Evolutionary conservation across 2,888 invertebrate species (phyloP), one percentile per base, ranked within the genome.

Genomic region (Drosophila rellima): DNA sequence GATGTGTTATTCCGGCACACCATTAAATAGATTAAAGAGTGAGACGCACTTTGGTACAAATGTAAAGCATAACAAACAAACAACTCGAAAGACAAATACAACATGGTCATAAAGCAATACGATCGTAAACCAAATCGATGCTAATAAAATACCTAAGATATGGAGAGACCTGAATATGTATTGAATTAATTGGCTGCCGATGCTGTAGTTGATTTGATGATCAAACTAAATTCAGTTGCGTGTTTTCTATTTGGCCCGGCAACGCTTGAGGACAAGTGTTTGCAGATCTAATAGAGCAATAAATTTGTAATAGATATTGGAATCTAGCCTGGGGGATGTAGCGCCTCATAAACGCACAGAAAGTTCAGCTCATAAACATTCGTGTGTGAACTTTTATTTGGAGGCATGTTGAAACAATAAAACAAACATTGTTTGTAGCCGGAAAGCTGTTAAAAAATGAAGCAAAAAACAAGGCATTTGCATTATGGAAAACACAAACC

Each of bases 1-100:
- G 54, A 59, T 65, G 63, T 54, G 59, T 56, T 42, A 62, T 20
- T 64, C 51, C 51, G 62, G 54, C 79, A 78, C 67, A 51, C 57
- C 57, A 82, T 88, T 70, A 81, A 84, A 66, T 74, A 68, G 79
- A 85, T 79, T 72, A 85, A 66, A 85, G 64, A 52, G 26, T 23
- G 23, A 37, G 60, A 10, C 60, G 20, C 65, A 65, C 44, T 63
- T 70, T 64, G 17, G 23, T 44, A 29, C 33, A 17, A 59, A 23
- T 1, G 13, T 45, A 42, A 31, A 48, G 15, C 44, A 64, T 10
- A 7, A 8, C n/a, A 60, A 59, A 50, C 57, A 66, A 68, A 60
- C 40, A 54, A 48, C 45, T 59, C 10, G 35, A 26, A 37, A 51
- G 57, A 68, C 47, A 67, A 78, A 78, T 63, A 42, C 20, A 63